phyloP scores from a whole-genome alignment of 2,888 invertebrate genomes.

The Mimumesa dahlbomi region DNA sequence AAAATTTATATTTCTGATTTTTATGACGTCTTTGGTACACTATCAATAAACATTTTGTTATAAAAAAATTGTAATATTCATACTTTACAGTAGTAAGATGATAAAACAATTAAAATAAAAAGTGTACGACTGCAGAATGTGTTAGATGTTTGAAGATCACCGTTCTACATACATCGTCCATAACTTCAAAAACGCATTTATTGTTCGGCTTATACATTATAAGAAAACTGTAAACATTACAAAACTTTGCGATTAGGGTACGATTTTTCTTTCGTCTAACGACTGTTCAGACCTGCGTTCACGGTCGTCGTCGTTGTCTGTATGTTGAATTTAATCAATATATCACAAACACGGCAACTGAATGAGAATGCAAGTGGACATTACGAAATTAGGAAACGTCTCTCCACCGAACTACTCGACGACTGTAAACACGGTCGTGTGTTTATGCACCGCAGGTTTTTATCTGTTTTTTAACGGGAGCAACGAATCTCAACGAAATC shows the following conservation, averaged over 20 bases:
- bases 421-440: neutral
- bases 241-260: neutral
- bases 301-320: neutral
- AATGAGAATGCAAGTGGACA: neutral
- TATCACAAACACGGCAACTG: neutral
- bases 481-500: too few relatives aligned
- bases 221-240: slow-evolving; percentile 5
- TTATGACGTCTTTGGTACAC: too few relatives aligned
- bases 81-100: too few relatives aligned
- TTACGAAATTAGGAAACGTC: neutral
- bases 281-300: neutral
- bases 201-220: neutral
- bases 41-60: too few relatives aligned
- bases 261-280: neutral
- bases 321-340: neutral
- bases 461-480: too few relatives aligned
- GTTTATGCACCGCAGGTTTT: too few relatives aligned
- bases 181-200: neutral
- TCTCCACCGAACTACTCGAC: neutral
- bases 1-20: too few relatives aligned
- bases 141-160: too few relatives aligned
- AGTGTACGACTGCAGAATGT: too few relatives aligned
- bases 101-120: too few relatives aligned
- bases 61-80: too few relatives aligned
- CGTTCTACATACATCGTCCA: too few relatives aligned